Conservation (phyloP, 1,140 invertebrate species). For the Metaphire vulgaris region DNA sequence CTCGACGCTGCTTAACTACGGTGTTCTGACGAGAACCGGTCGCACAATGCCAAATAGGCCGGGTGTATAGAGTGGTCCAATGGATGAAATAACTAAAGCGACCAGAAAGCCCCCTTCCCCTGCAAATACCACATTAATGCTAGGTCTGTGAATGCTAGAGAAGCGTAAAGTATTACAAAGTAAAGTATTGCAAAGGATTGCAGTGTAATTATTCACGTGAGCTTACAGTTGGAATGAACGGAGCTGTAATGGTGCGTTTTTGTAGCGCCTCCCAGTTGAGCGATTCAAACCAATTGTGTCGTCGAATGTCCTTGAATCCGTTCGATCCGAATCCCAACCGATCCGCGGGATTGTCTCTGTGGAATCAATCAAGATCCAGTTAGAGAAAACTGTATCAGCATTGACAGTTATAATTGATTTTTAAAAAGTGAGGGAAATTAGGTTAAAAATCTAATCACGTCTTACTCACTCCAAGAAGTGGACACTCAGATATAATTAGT, state of each 20-base stretch:
- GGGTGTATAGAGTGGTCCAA: background rate
- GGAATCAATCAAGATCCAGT: background rate
- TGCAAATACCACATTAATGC: background rate
- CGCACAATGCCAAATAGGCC: no score
- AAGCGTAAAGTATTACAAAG: background rate
- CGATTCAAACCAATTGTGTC: constrained; percentile 95
- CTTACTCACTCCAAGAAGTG: background rate
- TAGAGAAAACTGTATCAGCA: background rate
- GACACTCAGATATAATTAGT: background rate
- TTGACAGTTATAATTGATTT: background rate
- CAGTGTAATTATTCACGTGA: background rate
- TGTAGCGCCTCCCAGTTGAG: constrained; percentile 84
- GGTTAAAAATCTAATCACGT: background rate
- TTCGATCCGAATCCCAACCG: constrained; percentile 84
- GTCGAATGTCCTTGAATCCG: constrained; percentile 96
- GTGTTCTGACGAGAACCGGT: no score
- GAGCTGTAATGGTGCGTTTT: constrained; percentile 2
- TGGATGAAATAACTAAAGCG: background rate
- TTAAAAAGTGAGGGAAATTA: background rate
- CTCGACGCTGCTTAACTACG: no score
- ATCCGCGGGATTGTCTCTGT: constrained; percentile 85
- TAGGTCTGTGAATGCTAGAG: background rate
- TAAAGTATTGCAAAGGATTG: background rate
- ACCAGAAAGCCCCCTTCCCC: background rate
- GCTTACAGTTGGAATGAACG: background rate